phyloP scores from a whole-genome alignment of 2,888 invertebrate species.

The Drosophila mercatorum region DNA sequence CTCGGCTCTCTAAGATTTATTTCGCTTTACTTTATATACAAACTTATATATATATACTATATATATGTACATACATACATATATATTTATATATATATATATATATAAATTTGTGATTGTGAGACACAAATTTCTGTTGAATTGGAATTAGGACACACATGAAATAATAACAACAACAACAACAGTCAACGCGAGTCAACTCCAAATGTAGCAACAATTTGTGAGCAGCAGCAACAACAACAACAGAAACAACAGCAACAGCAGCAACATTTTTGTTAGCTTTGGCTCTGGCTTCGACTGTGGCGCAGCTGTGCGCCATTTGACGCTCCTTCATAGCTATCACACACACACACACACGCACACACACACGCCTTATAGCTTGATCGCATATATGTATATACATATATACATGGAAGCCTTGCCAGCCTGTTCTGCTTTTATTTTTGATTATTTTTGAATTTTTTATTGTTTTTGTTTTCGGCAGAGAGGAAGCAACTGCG shows the following conservation, averaged over 20 bases:
- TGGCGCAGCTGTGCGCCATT: conserved; percentile 76
- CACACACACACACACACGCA: conserved; percentile 16
- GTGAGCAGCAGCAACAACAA: conserved; percentile 44
- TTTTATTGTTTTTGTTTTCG: conserved; percentile 21
- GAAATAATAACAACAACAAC: conserved; percentile 59
- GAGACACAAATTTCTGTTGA: conserved; percentile 80
- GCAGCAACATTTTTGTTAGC: conserved; percentile 38
- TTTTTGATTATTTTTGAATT: conserved; percentile 12
- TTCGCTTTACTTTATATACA: conserved; percentile 66
- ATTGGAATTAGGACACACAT: conserved; percentile 79
- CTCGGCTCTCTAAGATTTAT: conserved; percentile 76
- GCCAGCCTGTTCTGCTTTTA: conserved; percentile 50
- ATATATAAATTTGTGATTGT: conserved; percentile 59
- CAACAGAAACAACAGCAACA: conserved; percentile 15
- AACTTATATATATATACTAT: conserved; percentile 14
- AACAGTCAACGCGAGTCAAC: conserved; percentile 11
- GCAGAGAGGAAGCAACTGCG: conserved; percentile 26
- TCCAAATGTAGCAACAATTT: conserved; percentile 75
- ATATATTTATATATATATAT: conserved; percentile 21
- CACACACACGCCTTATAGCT: conserved; percentile 22
- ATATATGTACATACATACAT: not conserved
- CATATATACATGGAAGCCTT: conserved; percentile 36
- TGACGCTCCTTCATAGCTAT: conserved; percentile 58
- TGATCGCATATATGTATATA: not conserved
- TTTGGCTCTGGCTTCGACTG: conserved; percentile 21